These are phyloP conservation scores for Amblyteles armatorius DNA, from an alignment of 2,888 invertebrate genomes.

Conservation along the genomic window DNA sequence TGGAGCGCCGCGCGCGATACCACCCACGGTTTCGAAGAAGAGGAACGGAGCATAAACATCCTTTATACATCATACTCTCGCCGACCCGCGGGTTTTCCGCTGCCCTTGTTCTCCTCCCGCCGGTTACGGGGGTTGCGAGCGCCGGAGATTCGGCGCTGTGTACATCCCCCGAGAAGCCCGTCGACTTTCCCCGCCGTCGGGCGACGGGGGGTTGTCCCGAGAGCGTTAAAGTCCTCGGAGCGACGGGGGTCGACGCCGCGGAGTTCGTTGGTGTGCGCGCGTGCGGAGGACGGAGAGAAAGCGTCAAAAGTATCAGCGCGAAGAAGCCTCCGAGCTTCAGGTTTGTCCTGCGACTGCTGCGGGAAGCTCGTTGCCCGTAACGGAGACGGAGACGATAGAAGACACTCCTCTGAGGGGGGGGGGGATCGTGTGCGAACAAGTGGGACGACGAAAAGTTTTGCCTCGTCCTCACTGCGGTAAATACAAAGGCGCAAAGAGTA, in stretches of 20 bases:
- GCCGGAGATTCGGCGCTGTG: conserved; percentile 31
- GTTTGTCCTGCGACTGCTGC: conserved; percentile 38
- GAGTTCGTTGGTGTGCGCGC: not conserved
- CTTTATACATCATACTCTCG: conserved; percentile 64
- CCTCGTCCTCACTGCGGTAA: conserved; percentile 59
- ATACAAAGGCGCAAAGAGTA: conserved; percentile 66
- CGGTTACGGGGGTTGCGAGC: conserved; percentile 19
- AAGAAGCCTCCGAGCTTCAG: conserved; percentile 45
- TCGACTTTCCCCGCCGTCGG: conserved; percentile 46
- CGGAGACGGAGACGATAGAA: conserved; percentile 6
- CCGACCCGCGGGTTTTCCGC: conserved; percentile 30
- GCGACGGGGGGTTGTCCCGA: conserved; percentile 61
- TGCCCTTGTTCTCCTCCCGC: conserved; percentile 9
- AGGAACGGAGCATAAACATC: conserved; percentile 62
- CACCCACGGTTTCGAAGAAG: conserved; percentile 29
- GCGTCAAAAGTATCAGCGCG: conserved; percentile 49
- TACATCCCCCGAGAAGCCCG: conserved; percentile 43
- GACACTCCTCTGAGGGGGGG: conserved; percentile 37
- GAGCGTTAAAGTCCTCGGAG: conserved; percentile 69
- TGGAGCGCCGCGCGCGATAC: conserved; percentile 1
- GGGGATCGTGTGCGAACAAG: conserved; percentile 54
- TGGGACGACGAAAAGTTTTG: conserved; percentile 76
- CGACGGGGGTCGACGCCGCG: not conserved
- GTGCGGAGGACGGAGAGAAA: conserved; percentile 24
- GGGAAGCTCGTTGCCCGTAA: conserved; percentile 20